These are phyloP conservation scores for Platyura marginata DNA, from an alignment of 1,140 invertebrate species.

Conservation along the genomic window DNA sequence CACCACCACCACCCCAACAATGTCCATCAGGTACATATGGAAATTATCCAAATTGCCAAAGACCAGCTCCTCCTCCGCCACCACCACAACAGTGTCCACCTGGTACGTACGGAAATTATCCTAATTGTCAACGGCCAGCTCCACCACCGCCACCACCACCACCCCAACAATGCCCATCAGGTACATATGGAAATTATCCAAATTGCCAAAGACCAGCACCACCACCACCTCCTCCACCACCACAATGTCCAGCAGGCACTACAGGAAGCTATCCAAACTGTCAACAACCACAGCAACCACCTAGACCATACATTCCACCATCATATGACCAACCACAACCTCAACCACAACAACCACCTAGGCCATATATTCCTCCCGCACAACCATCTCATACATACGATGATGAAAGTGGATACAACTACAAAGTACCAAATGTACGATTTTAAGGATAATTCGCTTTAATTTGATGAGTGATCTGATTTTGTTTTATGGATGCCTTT, in stretches of 20 bases:
- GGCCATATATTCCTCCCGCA: neutral
- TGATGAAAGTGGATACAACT: no score
- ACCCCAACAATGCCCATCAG: neutral
- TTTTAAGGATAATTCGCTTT: no score
- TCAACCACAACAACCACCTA: no score
- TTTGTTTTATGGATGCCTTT: no score
- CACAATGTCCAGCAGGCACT: neutral
- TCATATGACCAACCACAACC: neutral
- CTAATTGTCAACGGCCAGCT: slow-evolving; percentile 1
- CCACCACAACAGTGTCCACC: slow-evolving; percentile 2
- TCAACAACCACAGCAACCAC: no score
- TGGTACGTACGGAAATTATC: neutral
- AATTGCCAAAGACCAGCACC: neutral
- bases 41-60: no score
- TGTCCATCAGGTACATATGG: no score
- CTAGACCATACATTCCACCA: neutral
- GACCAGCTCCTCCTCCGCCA: neutral
- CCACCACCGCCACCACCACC: slow-evolving; percentile 1
- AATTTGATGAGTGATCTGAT: no score
- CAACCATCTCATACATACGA: no score
- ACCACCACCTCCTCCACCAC: neutral
- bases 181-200: neutral
- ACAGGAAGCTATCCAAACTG: neutral
- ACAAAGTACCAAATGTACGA: no score
- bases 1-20: no score